These are phyloP conservation scores for Biston stratarius DNA, from an alignment of 2,888 invertebrate genomes.

Conservation along the genomic window DNA sequence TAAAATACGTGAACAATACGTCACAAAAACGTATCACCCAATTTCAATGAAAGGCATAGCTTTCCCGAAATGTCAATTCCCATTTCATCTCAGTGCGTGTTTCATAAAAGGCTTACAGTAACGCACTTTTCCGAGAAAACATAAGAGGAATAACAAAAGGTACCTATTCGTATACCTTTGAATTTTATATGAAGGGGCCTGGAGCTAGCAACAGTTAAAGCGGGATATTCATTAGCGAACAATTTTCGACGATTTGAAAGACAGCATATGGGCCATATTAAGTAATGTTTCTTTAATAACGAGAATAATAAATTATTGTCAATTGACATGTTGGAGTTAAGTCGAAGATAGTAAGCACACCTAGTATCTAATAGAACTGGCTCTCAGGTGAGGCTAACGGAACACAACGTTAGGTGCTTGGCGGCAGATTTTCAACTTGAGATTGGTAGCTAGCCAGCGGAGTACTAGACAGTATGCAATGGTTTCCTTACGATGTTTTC, in stretches of 20 bases:
- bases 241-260: not conserved
- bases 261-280: not conserved
- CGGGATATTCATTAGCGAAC: conserved; percentile 6
- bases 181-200: conserved; percentile 57
- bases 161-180: conserved; percentile 48
- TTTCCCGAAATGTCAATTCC: conserved; percentile 42
- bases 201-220: conserved; percentile 18
- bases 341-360: no score
- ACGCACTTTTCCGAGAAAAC: conserved; percentile 48
- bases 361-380: no score
- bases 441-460: no score
- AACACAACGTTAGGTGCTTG: no score
- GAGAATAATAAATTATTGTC: no score
- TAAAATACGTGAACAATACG: conserved; percentile 29
- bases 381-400: no score
- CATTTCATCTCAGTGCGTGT: conserved; percentile 31
- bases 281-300: no score
- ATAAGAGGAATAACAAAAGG: conserved; percentile 51
- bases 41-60: conserved; percentile 37
- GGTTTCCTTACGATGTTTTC: no score
- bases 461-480: no score
- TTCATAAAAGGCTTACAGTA: conserved; percentile 43
- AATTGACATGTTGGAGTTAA: no score
- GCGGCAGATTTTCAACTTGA: no score
- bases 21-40: conserved; percentile 24